Percentiles rank a stretch among this genome's conserved stretches.
phyloP scores from a whole-genome alignment of 2,888 invertebrate species.

The Eristalis arbustorum region DNA sequence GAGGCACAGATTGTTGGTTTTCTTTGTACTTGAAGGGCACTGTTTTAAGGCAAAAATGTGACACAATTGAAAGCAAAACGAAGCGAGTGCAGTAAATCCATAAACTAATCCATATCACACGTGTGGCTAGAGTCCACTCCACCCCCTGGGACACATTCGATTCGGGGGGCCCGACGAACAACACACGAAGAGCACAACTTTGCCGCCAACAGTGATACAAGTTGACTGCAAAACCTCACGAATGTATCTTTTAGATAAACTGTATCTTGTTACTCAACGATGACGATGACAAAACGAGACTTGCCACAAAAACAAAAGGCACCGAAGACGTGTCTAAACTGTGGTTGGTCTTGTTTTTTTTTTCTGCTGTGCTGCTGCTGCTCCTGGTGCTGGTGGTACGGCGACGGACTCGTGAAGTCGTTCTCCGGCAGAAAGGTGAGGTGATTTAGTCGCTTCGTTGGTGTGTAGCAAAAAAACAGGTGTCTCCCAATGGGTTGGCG shows the following conservation, averaged over 20 bases:
- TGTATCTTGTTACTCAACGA: slow-evolving; percentile 59
- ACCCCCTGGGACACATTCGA: neutral
- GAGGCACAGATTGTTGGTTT: neutral
- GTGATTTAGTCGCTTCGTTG: slow-evolving; percentile 24
- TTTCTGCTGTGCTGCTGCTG: neutral
- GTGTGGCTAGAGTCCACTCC: neutral
- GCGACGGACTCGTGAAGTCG: neutral
- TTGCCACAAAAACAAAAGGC: neutral
- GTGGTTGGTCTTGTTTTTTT: neutral
- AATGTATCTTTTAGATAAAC: slow-evolving; percentile 68
- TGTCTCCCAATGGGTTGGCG: slow-evolving; percentile 51
- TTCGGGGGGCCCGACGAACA: slow-evolving; percentile 3
- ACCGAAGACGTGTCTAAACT: neutral
- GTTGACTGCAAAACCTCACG: slow-evolving; percentile 67
- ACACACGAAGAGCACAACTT: slow-evolving; percentile 56
- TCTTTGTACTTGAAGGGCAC: slow-evolving; percentile 61
- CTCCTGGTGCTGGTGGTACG: neutral
- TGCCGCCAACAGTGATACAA: slow-evolving; percentile 69
- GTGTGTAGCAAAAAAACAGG: slow-evolving; percentile 52
- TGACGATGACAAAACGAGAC: neutral
- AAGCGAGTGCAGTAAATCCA: neutral
- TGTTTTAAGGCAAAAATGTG: slow-evolving; percentile 65
- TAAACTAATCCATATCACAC: slow-evolving; percentile 5
- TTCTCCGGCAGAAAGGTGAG: neutral
- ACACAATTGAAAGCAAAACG: neutral